phyloP scores from a whole-genome alignment of 2,113 vertebrate species.

The Cyrtonyx montezumae region DNA sequence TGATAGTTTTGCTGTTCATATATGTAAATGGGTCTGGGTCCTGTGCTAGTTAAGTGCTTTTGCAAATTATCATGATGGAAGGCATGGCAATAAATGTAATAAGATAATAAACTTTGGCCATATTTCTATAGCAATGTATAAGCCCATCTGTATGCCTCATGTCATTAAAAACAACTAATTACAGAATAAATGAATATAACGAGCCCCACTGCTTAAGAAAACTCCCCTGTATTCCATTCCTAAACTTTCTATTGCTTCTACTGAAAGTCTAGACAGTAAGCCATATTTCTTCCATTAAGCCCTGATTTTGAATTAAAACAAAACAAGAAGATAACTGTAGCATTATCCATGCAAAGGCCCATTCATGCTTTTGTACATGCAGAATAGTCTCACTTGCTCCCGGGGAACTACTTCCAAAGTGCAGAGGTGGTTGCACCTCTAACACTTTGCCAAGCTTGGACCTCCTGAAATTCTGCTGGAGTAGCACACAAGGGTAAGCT shows the following conservation, averaged over 20 bases:
- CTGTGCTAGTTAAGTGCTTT: not conserved
- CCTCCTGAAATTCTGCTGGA: not conserved
- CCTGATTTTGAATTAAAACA: not conserved
- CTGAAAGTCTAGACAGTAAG: not conserved
- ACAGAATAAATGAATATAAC: conserved; percentile 53
- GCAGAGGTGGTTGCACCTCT: not conserved
- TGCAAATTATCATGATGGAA: not conserved
- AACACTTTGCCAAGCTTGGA: not conserved
- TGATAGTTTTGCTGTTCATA: not conserved
- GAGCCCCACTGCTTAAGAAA: conserved; percentile 31
- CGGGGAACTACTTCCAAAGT: not conserved
- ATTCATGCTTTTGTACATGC: not conserved
- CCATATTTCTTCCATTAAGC: not conserved
- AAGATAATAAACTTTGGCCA: not conserved
- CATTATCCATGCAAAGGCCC: not conserved
- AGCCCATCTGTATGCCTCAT: conserved; percentile 61
- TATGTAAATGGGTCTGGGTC: not conserved
- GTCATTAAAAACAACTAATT: conserved; percentile 70
- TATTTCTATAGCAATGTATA: not conserved
- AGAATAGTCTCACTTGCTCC: not conserved
- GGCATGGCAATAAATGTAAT: not conserved
- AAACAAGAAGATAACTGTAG: not conserved
- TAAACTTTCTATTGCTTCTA: conserved; percentile 5
- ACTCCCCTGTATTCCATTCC: conserved; percentile 26
- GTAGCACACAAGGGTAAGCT: not conserved